Base-by-base conservation (phyloP, 2,888 invertebrate genomes). In the Epinotia ramella region DNA sequence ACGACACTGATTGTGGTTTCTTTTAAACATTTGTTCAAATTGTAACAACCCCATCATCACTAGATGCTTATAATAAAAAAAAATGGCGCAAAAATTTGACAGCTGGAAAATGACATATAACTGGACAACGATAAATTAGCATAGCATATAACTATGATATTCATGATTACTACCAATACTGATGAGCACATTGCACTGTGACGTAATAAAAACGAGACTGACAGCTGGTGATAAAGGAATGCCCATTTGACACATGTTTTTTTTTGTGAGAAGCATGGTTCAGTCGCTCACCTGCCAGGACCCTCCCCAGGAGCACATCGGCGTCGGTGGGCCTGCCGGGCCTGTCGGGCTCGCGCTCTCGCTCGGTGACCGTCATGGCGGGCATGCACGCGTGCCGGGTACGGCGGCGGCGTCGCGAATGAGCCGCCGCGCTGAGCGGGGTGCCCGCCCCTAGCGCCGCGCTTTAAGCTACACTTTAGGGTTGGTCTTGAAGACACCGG, bases 371-470 rank as follows among this genome's bases (percentile, higher is more conserved):
- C 87, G 93, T 94, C 93, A 94, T 94, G 83, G 84, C 86, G 87
- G 91, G 89, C 93, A 92, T 93, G 86, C 86, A 87, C 91, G 93
- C 93, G 93, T 93, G 93, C 88, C 91, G 87, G 90, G 92, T 92
- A 87, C 92, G 93, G 90, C 93, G 93, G 92, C 91, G 90, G 56
- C 87, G 85, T 86, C 93, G 88, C 92, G 93, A 93, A 92, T 93
- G 95, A 93, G 88, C 28, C 88, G 86, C 81, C 84, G 86, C 91
- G 91, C 89, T 91, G 86, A 89, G 90, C 88, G 87, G 80, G 84
- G 87, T 85, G 88, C 90, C 88, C 82, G 86, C 89, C 88, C 89
- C 91, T 91, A 89, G 87, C 90, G 89, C 90, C 89, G 87, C 88
- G 87, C 85, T 85, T 82, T 82, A 20, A 59, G 16, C 68, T 40